phyloP scores from a whole-genome alignment of 1,140 invertebrate genomes.

The Listronotus oregonensis region DNA sequence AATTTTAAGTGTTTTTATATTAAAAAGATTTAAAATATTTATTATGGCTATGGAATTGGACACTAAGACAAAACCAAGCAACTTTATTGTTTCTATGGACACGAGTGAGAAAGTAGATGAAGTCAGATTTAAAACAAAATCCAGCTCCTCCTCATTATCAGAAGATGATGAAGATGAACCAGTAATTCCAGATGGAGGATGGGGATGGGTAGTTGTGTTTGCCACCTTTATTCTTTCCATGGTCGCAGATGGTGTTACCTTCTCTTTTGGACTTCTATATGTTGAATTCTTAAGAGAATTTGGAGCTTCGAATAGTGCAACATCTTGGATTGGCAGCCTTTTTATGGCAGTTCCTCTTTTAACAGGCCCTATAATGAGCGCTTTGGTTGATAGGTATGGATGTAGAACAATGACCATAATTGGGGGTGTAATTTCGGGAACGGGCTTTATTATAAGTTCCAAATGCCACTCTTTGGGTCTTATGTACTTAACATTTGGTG shows the following conservation, averaged over 20 bases:
- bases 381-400: constrained; percentile 85
- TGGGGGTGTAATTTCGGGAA: constrained; percentile 74
- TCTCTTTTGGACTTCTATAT: constrained; percentile 89
- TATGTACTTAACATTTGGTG: constrained; percentile 85
- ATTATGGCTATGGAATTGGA: neutral
- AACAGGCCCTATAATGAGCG: constrained; percentile 84
- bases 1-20: neutral
- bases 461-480: constrained; percentile 73
- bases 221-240: constrained; percentile 85
- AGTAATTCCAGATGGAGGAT: constrained; percentile 72
- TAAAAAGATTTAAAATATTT: neutral
- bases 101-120: too few relatives aligned
- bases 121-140: neutral
- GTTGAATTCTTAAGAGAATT: constrained; percentile 86
- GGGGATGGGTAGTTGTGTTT: constrained; percentile 88
- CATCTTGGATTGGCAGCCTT: constrained; percentile 85
- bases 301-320: constrained; percentile 77
- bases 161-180: constrained; percentile 52
- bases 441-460: constrained; percentile 80
- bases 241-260: constrained; percentile 91
- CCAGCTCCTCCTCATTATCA: constrained; percentile 12
- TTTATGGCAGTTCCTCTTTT: constrained; percentile 88
- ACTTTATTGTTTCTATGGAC: constrained; percentile 4
- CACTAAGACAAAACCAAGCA: constrained; percentile 26
- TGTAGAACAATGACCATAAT: constrained; percentile 83